These are phyloP conservation scores for Linurgus olivaceus DNA, from an alignment of 2,797 vertebrate species.

Conservation along the genomic window DNA sequence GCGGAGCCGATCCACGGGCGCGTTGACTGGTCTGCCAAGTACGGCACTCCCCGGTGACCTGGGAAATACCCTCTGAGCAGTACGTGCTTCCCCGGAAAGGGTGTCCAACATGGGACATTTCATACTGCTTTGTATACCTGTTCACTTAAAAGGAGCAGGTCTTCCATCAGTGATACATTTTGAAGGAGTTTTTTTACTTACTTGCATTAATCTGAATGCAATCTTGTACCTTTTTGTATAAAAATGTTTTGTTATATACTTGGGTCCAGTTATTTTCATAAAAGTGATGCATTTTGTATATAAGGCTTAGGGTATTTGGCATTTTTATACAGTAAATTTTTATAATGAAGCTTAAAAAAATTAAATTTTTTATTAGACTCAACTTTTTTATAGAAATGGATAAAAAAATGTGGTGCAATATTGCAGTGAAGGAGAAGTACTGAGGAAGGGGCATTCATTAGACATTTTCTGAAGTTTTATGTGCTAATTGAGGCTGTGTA, in stretches of 20 bases:
- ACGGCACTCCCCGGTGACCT: slow-evolving; percentile 81
- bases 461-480: not conserved
- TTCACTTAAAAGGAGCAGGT: not conserved
- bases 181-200: slow-evolving; percentile 35
- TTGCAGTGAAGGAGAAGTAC: slow-evolving; percentile 52
- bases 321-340: slow-evolving; percentile 76
- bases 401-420: slow-evolving; percentile 66
- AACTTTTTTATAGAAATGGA: slow-evolving; percentile 65
- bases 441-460: slow-evolving; percentile 32
- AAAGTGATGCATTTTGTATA: slow-evolving; percentile 74
- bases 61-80: not conserved
- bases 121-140: not conserved
- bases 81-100: not conserved
- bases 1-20: slow-evolving; percentile 85
- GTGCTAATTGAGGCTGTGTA: not conserved
- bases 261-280: slow-evolving; percentile 77
- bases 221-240: slow-evolving; percentile 73
- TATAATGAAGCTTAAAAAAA: slow-evolving; percentile 68
- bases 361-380: slow-evolving; percentile 52
- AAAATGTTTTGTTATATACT: slow-evolving; percentile 75
- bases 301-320: slow-evolving; percentile 65
- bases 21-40: slow-evolving; percentile 92
- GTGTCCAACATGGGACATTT: not conserved
- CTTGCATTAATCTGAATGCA: slow-evolving; percentile 68
- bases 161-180: slow-evolving; percentile 49